Percentiles rank a stretch among this genome's conserved stretches.
These are phyloP conservation scores for Tympanoctomys barrerae DNA, from an alignment of 2,797 vertebrate species.

Conservation along the genomic window DNA sequence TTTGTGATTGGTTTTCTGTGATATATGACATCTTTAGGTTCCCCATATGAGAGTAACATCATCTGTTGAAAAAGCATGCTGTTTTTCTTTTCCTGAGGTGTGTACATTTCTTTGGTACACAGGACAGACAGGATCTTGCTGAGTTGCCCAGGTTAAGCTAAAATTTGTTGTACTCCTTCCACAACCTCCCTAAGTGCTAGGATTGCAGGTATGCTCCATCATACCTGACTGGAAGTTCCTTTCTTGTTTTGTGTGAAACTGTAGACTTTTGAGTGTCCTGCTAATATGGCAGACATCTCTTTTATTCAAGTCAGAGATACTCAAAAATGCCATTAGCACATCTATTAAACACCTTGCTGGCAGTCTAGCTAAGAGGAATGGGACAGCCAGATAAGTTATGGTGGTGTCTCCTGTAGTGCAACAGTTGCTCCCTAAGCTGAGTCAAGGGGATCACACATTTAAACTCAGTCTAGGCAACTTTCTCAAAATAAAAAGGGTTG, in stretches of 20 bases:
- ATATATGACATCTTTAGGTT: neutral
- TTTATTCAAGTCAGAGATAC: neutral
- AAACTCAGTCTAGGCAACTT: neutral
- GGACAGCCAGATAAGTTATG: neutral
- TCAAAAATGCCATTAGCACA: neutral
- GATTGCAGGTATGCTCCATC: neutral
- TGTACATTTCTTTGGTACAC: neutral
- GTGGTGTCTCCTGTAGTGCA: neutral
- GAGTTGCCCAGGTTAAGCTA: neutral
- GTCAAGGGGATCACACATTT: neutral
- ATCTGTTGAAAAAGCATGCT: neutral
- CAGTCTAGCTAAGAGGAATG: neutral
- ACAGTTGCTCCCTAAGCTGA: neutral
- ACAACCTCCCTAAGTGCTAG: neutral
- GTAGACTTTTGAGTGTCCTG: neutral
- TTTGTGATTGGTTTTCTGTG: neutral
- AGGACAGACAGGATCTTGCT: neutral
- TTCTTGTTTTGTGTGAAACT: constrained; percentile 35
- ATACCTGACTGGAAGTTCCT: neutral
- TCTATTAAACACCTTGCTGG: neutral
- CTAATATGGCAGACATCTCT: neutral
- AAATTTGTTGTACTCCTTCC: neutral
- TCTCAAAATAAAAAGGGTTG: neutral
- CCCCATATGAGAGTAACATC: neutral
- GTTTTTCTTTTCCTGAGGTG: neutral